Base-by-base conservation (phyloP, 2,888 invertebrate species). In the Drosophila lutescens region DNA sequence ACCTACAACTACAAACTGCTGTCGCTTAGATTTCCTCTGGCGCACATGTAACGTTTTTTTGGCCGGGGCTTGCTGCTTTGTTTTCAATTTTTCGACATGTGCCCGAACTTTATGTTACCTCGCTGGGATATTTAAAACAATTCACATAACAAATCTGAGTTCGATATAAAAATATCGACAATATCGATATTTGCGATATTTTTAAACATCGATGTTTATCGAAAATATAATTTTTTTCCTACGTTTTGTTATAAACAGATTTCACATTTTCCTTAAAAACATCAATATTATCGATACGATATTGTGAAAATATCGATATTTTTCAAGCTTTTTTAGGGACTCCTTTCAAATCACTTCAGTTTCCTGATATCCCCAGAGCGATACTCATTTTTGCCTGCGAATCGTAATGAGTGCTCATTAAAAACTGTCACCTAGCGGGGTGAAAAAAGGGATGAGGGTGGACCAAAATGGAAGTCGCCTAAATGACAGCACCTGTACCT, bases 331-430 rank as follows among this genome's bases (percentile, higher is more conserved):
- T 20, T 2, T 1, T 1, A 2, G 2, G 20, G 20, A 20, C 2
- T 20, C 20, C 20, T 2, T 20, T 2, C 20, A 20, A 23, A 26
- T 1, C 26, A 26, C 26, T 7, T 26, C 7, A 26, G 26, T 6
- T 26, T 6, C 30, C 30, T 30, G 8, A 30, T 49, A 49, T 47
- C 13, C 63, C 32, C 40, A n/a, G 9, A 8, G 6, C n/a, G 12
- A 15, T 20, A 12, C 30, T 36, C n/a, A 6, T 26, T 17, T 4
- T 15, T 34, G 36, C 12, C 30, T 30, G 23, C 54, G 32, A 2
- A 46, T 67, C 68, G 44, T 65, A 65, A 65, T 65, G 67, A 68
- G 54, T 84, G 81, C 87, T 82, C 82, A 86, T 82, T 82, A 84
- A 80, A 86, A 86, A 73, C 20, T 59, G 71, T 40, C 61, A 46